phyloP scores from a whole-genome alignment of 2,888 invertebrate genomes.

The Rhagonycha lutea region DNA sequence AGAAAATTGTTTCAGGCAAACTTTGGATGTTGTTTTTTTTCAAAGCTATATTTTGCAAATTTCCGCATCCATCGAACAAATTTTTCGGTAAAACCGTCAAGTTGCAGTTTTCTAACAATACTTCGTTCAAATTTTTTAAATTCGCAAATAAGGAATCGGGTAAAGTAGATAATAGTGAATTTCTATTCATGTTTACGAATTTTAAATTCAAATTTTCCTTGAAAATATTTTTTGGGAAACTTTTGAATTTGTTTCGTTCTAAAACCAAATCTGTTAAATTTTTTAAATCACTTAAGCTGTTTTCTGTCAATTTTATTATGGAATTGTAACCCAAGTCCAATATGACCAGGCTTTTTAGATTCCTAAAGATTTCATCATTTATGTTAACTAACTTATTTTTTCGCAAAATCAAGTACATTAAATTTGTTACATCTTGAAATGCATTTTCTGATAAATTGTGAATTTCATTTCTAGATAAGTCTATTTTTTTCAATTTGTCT shows the following conservation, averaged over 20 bases:
- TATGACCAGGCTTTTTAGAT: conserved; percentile 38
- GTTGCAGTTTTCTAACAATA: conserved; percentile 43
- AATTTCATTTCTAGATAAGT: conserved; percentile 41
- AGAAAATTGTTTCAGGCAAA: conserved; percentile 61
- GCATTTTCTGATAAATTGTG: conserved; percentile 25
- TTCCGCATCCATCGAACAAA: conserved; percentile 64
- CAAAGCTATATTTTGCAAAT: conserved; percentile 65
- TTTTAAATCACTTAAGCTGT: conserved; percentile 40
- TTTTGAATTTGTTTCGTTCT: conserved; percentile 43
- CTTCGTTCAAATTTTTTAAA: conserved; percentile 31
- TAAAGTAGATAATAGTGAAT: conserved; percentile 49
- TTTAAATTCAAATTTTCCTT: conserved; percentile 65
- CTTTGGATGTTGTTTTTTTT: conserved; percentile 60
- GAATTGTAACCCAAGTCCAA: conserved; percentile 48
- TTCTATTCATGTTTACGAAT: conserved; percentile 70
- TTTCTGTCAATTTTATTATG: conserved; percentile 41
- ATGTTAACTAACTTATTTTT: conserved; percentile 41
- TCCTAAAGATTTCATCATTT: conserved; percentile 37
- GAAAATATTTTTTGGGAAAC: conserved; percentile 58
- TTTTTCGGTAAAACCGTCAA: conserved; percentile 64
- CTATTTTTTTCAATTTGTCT: conserved; percentile 32
- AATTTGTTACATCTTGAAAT: conserved; percentile 35
- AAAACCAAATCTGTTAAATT: conserved; percentile 46
- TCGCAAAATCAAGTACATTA: conserved; percentile 38
- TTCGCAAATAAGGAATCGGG: conserved; percentile 28